Evolutionary conservation across 2,888 invertebrate genomes (phyloP), one percentile per base, ranked within the genome.

Genomic region (Hypselothyrea guttata): DNA sequence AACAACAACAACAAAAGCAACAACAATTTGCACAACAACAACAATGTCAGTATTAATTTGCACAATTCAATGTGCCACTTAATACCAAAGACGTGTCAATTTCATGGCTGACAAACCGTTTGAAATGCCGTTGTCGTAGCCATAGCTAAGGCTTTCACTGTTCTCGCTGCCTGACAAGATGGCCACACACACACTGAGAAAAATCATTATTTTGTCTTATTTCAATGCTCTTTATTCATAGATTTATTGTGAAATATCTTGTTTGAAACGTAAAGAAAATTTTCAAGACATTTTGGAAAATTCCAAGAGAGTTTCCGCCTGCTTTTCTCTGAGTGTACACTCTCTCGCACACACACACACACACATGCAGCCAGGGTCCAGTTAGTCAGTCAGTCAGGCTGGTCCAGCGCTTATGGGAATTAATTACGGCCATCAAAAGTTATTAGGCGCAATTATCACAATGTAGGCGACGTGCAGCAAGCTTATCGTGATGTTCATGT

Each of bases 361-460:
- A 55, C 34, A 51, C 56, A 66, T 74, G 70, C 72, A 70, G 58
- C 66, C 55, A 56, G 52, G 48, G 35, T 18, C 53, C 34, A 12
- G 12, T 9, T 12, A n/a, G 12, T 12, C 34, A 34, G 5, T n/a
- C 11, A 34, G 34, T 7, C 11, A 7, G 46, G 27, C 13, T 16
- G n/a, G 9, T 48, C 12, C 62, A 66, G 45, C 68, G 72, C 72
- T 85, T 76, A 72, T 71, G 86, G 77, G 77, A 85, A 83, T 83
- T 83, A 83, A 83, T 83, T 83, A 75, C 77, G 65, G 71, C 77
- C 81, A 85, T 83, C 84, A 83, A 81, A 85, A 83, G 86, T 85
- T 83, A 83, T 83, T 85, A 83, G 84, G 71, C 75, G 66, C 82
- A 83, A 85, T 83, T 83, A 83, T 83, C 84, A 68, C 84, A 75